phyloP scores from a whole-genome alignment of 1,140 invertebrate species.

The Drosophila aff. region DNA sequence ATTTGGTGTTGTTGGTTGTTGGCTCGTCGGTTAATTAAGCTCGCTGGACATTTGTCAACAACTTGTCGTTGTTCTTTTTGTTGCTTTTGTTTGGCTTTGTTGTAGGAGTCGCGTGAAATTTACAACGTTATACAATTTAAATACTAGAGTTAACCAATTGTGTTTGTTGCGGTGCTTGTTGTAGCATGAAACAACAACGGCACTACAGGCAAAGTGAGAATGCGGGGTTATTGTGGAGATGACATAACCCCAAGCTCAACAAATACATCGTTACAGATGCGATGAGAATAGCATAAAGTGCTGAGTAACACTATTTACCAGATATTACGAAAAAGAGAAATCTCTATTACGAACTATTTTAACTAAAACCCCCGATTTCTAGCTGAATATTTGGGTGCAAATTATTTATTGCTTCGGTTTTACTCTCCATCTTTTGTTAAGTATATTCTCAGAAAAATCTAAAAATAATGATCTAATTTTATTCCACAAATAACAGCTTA shows the following conservation, averaged over 20 bases:
- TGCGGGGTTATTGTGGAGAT: conserved; percentile 23
- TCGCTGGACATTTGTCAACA: conserved; percentile 54
- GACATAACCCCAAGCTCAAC: conserved; percentile 50
- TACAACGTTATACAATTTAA: conserved; percentile 74
- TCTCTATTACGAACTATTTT: background rate
- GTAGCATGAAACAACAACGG: conserved; percentile 53
- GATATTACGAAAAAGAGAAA: no score
- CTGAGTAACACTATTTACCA: background rate
- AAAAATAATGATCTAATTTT: background rate
- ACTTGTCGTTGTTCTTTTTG: conserved; percentile 35
- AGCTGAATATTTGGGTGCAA: background rate
- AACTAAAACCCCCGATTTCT: background rate
- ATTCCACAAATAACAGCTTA: background rate
- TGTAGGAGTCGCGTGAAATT: conserved; percentile 66
- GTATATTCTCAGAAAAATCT: background rate
- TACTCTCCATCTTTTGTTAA: background rate
- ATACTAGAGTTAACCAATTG: conserved; percentile 65
- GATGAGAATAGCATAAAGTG: background rate
- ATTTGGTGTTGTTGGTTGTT: conserved; percentile 15
- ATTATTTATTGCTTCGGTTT: background rate
- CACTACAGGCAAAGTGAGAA: conserved; percentile 28
- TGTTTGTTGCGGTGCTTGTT: conserved; percentile 37
- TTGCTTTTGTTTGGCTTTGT: conserved; percentile 42
- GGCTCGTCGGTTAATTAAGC: conserved; percentile 43
- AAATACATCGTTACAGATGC: conserved; percentile 3